These are phyloP conservation scores for Fistularia commersonii DNA, from an alignment of 2,797 vertebrate genomes.

Conservation along the genomic window DNA sequence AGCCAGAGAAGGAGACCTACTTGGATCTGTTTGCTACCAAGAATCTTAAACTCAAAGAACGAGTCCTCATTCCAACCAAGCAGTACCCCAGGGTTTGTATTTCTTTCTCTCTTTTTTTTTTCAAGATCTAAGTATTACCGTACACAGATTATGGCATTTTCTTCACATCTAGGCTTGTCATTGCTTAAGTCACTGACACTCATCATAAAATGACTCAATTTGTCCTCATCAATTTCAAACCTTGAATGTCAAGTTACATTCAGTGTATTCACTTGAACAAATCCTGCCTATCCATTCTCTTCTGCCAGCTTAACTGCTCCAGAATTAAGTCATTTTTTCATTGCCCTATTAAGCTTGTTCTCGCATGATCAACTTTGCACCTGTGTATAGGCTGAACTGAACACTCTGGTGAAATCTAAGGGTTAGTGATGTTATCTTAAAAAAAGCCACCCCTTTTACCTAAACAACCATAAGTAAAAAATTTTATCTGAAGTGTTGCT, in stretches of 20 bases:
- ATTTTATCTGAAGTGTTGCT: too few species aligned
- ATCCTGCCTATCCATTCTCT: background rate
- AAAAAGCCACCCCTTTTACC: too few species aligned
- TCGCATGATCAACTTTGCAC: slow-evolving; percentile 4
- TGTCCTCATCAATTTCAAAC: too few species aligned
- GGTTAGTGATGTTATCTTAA: too few species aligned
- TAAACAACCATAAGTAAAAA: too few species aligned
- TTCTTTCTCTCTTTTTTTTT: background rate
- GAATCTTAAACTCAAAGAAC: slow-evolving; percentile 91
- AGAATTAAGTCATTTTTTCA: slow-evolving; percentile 1
- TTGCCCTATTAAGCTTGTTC: slow-evolving; percentile 12
- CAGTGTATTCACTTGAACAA: too few species aligned
- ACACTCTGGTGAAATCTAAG: too few species aligned
- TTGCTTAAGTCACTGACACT: background rate
- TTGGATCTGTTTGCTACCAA: slow-evolving; percentile 94
- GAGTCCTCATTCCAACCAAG: slow-evolving; percentile 93
- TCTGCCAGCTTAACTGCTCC: background rate
- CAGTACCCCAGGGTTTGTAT: slow-evolving; percentile 90
- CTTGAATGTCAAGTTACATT: too few species aligned
- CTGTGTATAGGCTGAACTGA: background rate
- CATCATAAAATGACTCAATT: too few species aligned
- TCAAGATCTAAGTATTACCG: background rate
- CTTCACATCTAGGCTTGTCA: background rate
- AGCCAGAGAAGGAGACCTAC: slow-evolving; percentile 86
- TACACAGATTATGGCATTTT: background rate